phyloP scores from a whole-genome alignment of 2,113 vertebrate genomes.

The Pteronura brasiliensis region DNA sequence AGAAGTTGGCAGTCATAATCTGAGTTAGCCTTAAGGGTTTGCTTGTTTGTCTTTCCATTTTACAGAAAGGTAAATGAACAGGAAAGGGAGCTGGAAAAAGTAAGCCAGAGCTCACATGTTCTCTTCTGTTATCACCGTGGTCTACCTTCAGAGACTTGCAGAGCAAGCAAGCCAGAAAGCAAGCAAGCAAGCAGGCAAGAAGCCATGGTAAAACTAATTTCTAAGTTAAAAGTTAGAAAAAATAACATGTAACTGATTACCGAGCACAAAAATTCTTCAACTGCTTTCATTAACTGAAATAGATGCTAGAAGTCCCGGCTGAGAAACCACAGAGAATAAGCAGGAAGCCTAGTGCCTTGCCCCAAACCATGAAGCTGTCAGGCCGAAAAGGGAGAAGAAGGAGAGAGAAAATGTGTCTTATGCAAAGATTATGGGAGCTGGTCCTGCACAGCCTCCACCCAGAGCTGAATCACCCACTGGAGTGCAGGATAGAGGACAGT shows the following conservation, averaged over 20 bases:
- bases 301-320: neutral
- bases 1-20: neutral
- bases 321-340: neutral
- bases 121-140: accelerated
- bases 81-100: neutral
- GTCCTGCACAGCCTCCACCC: neutral
- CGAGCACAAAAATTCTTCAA: neutral
- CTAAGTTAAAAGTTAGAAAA: neutral
- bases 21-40: neutral
- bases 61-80: neutral
- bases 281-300: neutral
- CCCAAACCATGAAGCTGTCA: neutral
- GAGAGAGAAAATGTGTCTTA: neutral
- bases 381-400: neutral
- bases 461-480: accelerated
- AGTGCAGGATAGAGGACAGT: accelerated
- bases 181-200: neutral
- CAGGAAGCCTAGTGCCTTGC: neutral
- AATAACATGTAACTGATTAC: neutral
- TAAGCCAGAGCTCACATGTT: neutral
- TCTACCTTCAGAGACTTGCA: neutral
- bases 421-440: neutral
- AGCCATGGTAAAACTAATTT: neutral
- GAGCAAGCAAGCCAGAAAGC: neutral
- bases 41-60: slow-evolving; percentile 60